A percentile compares a stretch with the other conserved stretches of the same genome.
Evolutionary conservation across 1,140 invertebrate genomes (phyloP).

Genomic region (Drosophila eugracilis): DNA sequence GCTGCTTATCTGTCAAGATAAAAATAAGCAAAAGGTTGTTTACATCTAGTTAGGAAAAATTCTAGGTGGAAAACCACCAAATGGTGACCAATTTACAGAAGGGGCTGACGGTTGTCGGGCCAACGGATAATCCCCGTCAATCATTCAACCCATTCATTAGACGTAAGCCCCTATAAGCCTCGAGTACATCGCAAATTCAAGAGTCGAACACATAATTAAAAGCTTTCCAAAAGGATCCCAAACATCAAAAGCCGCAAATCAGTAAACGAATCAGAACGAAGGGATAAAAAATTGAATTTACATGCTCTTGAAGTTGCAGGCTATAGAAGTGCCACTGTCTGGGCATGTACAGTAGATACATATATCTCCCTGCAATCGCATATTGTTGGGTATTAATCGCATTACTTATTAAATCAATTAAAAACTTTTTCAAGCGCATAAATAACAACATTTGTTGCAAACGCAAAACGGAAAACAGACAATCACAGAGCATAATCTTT

Average conservation of each 20-base stretch:
- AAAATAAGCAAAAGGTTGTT: slow-evolving; percentile 30
- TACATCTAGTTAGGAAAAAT: slow-evolving; percentile 51
- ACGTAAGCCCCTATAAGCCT: slow-evolving; percentile 24
- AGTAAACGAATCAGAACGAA: slow-evolving; percentile 16
- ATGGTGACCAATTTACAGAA: slow-evolving; percentile 13
- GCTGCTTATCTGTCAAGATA: slow-evolving; percentile 16
- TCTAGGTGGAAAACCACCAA: slow-evolving; percentile 12
- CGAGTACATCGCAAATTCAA: slow-evolving; percentile 58
- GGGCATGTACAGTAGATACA: slow-evolving; percentile 7
- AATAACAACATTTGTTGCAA: slow-evolving; percentile 77
- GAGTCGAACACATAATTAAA: slow-evolving; percentile 77
- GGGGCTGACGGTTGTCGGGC: slow-evolving; percentile 13
- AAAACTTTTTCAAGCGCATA: slow-evolving; percentile 81
- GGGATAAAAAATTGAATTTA: slow-evolving; percentile 11
- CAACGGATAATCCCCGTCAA: slow-evolving; percentile 35
- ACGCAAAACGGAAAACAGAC: slow-evolving; percentile 18
- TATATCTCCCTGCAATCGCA: slow-evolving; percentile 32
- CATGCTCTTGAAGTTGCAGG: slow-evolving; percentile 25
- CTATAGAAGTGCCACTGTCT: slow-evolving; percentile 20
- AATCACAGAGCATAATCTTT: slow-evolving; percentile 65
- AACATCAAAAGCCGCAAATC: slow-evolving; percentile 23
- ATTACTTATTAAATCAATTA: slow-evolving; percentile 83
- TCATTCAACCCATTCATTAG: slow-evolving; percentile 38
- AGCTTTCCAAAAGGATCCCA: slow-evolving; percentile 65
- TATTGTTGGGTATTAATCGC: slow-evolving; percentile 74